Evolutionary conservation across 2,113 vertebrate species (phyloP), one percentile per base, ranked within the genome.

Genomic region (Ochotona princeps): DNA sequence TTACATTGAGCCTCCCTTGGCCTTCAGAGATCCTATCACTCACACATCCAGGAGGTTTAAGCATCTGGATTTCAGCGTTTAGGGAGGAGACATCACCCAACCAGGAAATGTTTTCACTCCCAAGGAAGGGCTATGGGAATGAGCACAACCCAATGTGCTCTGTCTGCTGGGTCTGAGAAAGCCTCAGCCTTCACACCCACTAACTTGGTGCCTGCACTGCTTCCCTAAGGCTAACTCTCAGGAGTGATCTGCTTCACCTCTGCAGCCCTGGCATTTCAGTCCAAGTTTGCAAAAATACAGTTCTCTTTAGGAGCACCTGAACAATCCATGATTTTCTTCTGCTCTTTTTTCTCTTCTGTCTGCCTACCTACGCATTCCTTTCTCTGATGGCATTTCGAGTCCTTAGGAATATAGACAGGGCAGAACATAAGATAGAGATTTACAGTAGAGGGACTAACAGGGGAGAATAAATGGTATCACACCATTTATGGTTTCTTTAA

Each of bases 21-120:
- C 79, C 23, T n/a, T 83, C 61, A 86, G 54, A 44, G 21, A 54
- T 35, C 61, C 32, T 72, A 20, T 57, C 35, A 7, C 51, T 35
- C 54, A 60, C 61, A 38, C 63, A 20, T 67, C 66, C 30, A 78
- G 51, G 85, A 90, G 38, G 13, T 84, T 18, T 91, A 78, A 76
- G 81, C 72, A 47, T 54, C 25, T 23, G 23, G 35, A 35, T 30
- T 81, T 14, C 54, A 92, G 15, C 28, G 15, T 72, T 87, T 63
- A 69, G 92, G 86, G 79, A 83, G 75, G 61, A 83, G 47, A 67
- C 73, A 66, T 25, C n/a, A 23, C 44, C 57, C 47, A 70, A 8
- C 44, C 73, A 63, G 67, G 81, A 87, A 92, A 87, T 49, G 76
- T 70, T 82, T 74, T 94, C 25, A 35, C 26, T 92, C 67, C 49